Conservation (phyloP, 2,888 invertebrate genomes). For the Merodon equestris region DNA sequence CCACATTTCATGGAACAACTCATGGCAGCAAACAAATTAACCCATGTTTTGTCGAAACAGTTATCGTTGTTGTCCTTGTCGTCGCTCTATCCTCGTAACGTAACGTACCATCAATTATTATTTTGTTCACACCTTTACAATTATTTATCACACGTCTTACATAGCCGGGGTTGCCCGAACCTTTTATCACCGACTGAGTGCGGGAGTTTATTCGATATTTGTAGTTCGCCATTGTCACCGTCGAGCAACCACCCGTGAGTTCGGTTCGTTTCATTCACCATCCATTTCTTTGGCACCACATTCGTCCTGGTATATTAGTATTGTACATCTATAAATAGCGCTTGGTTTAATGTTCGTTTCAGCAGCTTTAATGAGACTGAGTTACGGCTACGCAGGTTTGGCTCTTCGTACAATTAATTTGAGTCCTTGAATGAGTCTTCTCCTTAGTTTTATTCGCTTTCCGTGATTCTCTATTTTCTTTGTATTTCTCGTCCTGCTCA, state of each 20-base stretch:
- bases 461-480: slow-evolving; percentile 8
- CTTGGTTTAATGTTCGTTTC: slow-evolving; percentile 27
- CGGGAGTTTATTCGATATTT: slow-evolving; percentile 37
- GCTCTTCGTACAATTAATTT: slow-evolving; percentile 65
- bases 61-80: slow-evolving; percentile 46
- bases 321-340: slow-evolving; percentile 1
- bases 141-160: slow-evolving; percentile 60
- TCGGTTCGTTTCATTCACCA: no score
- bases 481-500: slow-evolving; percentile 34
- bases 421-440: slow-evolving; percentile 46
- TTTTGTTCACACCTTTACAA: slow-evolving; percentile 65
- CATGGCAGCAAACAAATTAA: slow-evolving; percentile 60
- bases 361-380: slow-evolving; percentile 51
- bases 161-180: slow-evolving; percentile 19
- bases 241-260: background rate
- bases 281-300: no score
- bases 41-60: slow-evolving; percentile 55
- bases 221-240: slow-evolving; percentile 26
- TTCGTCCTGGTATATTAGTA: no score
- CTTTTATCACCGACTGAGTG: background rate
- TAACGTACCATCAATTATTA: slow-evolving; percentile 65
- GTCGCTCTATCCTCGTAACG: slow-evolving; percentile 32
- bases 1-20: slow-evolving; percentile 19
- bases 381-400: slow-evolving; percentile 46
- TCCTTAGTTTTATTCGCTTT: slow-evolving; percentile 16